These are phyloP conservation scores for Rhagophthalmus giganteus DNA, from an alignment of 2,888 invertebrate genomes.

Conservation along the genomic window DNA sequence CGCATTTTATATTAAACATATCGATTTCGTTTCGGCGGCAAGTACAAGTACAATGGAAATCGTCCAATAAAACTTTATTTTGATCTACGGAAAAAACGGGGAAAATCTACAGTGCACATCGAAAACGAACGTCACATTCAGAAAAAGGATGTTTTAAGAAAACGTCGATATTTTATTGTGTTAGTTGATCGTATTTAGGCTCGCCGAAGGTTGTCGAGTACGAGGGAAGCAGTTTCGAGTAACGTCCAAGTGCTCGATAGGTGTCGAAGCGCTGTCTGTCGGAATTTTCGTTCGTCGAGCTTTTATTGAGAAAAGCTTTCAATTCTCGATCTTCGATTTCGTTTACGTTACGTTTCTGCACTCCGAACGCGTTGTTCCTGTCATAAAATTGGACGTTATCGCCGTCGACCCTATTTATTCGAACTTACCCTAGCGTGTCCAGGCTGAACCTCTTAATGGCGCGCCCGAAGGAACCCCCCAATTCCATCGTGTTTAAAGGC, in stretches of 20 bases:
- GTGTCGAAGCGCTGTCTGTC: conserved; percentile 17
- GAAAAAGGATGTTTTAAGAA: neutral
- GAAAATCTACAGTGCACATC: too few relatives aligned
- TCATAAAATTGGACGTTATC: conserved; percentile 1
- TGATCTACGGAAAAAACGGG: too few relatives aligned
- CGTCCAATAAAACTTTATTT: too few relatives aligned
- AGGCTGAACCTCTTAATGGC: conserved; percentile 18
- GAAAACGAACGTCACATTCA: too few relatives aligned
- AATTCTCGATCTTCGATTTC: conserved; percentile 16
- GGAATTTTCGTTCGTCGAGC: conserved; percentile 14
- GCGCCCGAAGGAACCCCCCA: conserved; percentile 24
- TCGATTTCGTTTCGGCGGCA: too few relatives aligned
- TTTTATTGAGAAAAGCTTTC: conserved; percentile 26
- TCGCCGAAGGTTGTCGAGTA: conserved; percentile 10
- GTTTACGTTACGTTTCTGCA: conserved; percentile 19
- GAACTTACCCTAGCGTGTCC: conserved; percentile 21
- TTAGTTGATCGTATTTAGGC: conserved; percentile 19
- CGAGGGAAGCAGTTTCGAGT: conserved; percentile 7
- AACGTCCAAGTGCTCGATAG: conserved; percentile 17
- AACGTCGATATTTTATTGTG: conserved; percentile 9
- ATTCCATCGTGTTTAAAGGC: conserved; percentile 23
- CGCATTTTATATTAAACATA: too few relatives aligned
- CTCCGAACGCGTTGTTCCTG: conserved; percentile 22
- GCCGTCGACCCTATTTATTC: neutral
- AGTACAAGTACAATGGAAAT: too few relatives aligned